Evolutionary conservation across 2,113 vertebrate genomes (phyloP).

Genomic region (Vulpes ferrilata): DNA sequence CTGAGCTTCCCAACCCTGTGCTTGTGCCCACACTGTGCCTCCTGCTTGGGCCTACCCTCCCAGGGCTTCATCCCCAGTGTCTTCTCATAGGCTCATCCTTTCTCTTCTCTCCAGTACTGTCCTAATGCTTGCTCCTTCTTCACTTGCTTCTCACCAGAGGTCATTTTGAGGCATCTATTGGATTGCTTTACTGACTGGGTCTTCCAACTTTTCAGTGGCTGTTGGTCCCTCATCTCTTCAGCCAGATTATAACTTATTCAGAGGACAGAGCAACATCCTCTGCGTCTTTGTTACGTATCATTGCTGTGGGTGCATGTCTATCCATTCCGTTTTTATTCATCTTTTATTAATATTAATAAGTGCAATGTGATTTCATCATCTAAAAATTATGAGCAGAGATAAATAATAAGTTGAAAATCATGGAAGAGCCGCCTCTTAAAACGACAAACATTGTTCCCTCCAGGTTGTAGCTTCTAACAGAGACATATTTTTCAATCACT

Average conservation of each 20-base stretch:
- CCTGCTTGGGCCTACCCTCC: rapidly evolving
- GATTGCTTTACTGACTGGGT: neutral
- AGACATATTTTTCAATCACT: neutral
- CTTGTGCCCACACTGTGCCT: rapidly evolving
- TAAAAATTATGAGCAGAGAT: neutral
- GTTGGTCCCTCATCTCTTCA: neutral
- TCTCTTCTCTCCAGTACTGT: neutral
- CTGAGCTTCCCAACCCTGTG: neutral
- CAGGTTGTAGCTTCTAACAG: neutral
- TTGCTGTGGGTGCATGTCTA: neutral
- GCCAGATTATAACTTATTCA: neutral
- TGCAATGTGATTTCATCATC: neutral
- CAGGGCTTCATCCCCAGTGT: rapidly evolving
- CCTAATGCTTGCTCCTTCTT: neutral
- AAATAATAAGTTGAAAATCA: neutral
- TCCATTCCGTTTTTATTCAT: neutral
- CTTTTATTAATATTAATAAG: neutral
- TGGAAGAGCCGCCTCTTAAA: neutral
- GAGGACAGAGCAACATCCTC: neutral
- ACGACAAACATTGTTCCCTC: neutral
- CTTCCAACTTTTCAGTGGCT: neutral
- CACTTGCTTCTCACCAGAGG: neutral
- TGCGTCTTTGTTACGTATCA: neutral
- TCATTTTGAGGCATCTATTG: neutral
- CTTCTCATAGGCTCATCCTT: neutral